A percentile compares a stretch with the other conserved stretches of the same genome.
phyloP scores from a whole-genome alignment of 2,888 invertebrate species.

The Pantelozetes paolii region DNA sequence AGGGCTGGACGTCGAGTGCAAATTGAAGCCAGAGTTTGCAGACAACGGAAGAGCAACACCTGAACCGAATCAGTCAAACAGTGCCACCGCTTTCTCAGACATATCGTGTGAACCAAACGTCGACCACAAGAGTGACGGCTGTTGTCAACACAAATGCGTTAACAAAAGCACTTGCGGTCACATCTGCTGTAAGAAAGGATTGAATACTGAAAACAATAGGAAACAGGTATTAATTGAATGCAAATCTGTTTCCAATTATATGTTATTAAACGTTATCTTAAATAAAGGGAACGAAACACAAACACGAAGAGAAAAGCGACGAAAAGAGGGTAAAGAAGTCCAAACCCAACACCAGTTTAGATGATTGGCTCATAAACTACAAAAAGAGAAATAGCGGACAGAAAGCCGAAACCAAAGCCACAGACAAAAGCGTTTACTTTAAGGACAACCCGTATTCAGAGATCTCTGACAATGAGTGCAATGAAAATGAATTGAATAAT shows the following conservation, averaged over 20 bases:
- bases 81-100: constrained; percentile 22
- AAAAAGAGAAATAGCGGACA: not conserved
- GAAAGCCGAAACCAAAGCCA: not conserved
- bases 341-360: not conserved
- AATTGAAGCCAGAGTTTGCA: not conserved
- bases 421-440: not conserved
- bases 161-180: not conserved
- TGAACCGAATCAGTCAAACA: constrained; percentile 10
- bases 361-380: not conserved
- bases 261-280: too few relatives aligned
- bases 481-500: not conserved
- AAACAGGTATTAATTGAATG: constrained; percentile 4
- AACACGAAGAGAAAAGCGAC: not conserved
- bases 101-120: constrained; percentile 7
- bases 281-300: not conserved
- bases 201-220: not conserved
- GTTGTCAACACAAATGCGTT: constrained; percentile 34
- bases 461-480: not conserved
- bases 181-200: constrained; percentile 25
- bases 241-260: not conserved
- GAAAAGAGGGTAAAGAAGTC: not conserved
- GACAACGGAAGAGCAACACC: not conserved
- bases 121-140: not conserved
- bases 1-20: constrained; percentile 33
- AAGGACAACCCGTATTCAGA: not conserved